Evolutionary conservation across 2,797 vertebrate genomes (phyloP).

Genomic region (Lateolabrax maculatus): DNA sequence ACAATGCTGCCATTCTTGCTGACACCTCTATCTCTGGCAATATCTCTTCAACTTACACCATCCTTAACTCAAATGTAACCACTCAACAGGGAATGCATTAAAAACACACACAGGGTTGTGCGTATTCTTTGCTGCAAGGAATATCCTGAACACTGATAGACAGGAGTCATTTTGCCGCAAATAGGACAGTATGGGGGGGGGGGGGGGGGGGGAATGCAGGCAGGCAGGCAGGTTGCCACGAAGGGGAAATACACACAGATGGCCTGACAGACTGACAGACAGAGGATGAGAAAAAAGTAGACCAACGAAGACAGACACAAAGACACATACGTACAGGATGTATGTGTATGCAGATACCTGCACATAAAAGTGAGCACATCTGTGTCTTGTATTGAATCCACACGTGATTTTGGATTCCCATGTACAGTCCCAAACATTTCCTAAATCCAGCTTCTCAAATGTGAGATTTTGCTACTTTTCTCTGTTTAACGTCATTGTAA

Average conservation of each 20-base stretch:
- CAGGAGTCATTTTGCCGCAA: constrained; percentile 59
- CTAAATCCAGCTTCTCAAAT: not conserved
- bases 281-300: constrained; percentile 70
- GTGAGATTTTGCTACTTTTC: not conserved
- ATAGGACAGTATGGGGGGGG: constrained; percentile 48
- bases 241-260: constrained; percentile 70
- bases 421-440: too few relatives aligned
- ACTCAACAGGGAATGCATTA: constrained; percentile 38
- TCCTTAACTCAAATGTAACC: constrained; percentile 44
- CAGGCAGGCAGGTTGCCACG: constrained; percentile 65
- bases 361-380: constrained; percentile 13
- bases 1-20: constrained; percentile 55
- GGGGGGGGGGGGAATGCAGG: constrained; percentile 31
- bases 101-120: constrained; percentile 43
- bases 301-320: constrained; percentile 42
- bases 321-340: constrained; percentile 34
- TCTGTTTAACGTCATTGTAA: not conserved
- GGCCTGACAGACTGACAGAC: constrained; percentile 74
- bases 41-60: constrained; percentile 53
- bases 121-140: constrained; percentile 39
- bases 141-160: constrained; percentile 55
- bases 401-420: not conserved
- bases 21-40: constrained; percentile 55
- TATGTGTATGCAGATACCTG: constrained; percentile 38
- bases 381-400: not conserved